Base-by-base conservation (phyloP, 2,888 invertebrate species). In the Xestia c-nigrum region DNA sequence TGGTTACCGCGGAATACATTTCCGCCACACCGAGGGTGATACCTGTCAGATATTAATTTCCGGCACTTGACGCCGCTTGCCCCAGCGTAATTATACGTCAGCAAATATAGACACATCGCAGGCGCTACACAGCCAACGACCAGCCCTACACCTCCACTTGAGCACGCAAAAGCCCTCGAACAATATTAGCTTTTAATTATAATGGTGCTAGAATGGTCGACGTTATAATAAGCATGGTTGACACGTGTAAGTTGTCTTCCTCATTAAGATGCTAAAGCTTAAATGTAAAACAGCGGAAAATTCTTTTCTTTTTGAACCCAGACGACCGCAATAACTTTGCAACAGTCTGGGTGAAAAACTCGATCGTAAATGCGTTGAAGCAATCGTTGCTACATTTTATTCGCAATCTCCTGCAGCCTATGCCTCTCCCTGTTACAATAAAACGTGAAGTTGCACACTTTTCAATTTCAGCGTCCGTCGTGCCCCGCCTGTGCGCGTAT, bases 1-100 rank as follows among this genome's bases (percentile, higher is more conserved):
- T 85, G 87, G 89, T 76, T 84, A 87, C 81, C 72, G 68, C 80
- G 84, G 82, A 84, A 85, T 85, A 87, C 81, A 84, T 90, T 91
- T 92, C 91, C 91, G 87, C 84, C 78, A 81, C 75, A 79, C 73
- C 76, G 83, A 85, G 89, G 90, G 91, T 88, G 86, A 89, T 88
- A 93, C 92, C 93, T 93, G 93, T 91, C 93, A 91, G 91, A 93
- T 94, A 94, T 94, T 95, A 95, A 96, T 96, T 95, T 96, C 96
- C 95, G 95, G 92, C 82, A 90, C 92, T 93, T 91, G 92, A 91
- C 90, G 88, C 86, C 88, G 88, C 89, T 88, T 90, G 87, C 88
- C 90, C 88, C 67, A 74, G 80, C 87, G 90, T 91, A 92, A 94
- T 93, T 93, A 91, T 90, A 88, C 86, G 90, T 91, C 91, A 90